These are phyloP conservation scores for Agapostemon virescens DNA, from an alignment of 2,888 invertebrate species.

Conservation along the genomic window DNA sequence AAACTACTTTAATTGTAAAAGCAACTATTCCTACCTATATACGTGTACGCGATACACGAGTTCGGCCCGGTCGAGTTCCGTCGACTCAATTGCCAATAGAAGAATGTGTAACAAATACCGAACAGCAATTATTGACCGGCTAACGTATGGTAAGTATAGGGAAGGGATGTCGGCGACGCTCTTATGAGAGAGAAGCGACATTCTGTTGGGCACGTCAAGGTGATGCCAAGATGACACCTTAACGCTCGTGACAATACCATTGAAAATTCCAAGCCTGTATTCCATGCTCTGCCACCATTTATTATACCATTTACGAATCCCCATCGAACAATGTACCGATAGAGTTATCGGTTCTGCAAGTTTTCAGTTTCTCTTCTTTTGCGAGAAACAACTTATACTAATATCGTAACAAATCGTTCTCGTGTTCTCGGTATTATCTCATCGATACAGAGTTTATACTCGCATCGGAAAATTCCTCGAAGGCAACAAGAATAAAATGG, in stretches of 20 bases:
- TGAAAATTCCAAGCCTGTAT: constrained; percentile 20
- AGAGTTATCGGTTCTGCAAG: not conserved
- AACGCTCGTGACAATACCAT: constrained; percentile 19
- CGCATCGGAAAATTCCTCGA: not conserved
- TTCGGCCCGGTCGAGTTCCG: not conserved
- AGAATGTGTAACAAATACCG: constrained; percentile 53
- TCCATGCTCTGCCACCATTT: constrained; percentile 6
- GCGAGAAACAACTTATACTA: too few species aligned
- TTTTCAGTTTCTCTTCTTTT: not conserved
- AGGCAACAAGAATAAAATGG: not conserved
- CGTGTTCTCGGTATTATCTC: not conserved
- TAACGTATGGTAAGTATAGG: constrained; percentile 74
- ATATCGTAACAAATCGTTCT: not conserved
- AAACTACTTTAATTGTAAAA: not conserved
- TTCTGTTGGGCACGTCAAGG: constrained; percentile 72
- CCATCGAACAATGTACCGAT: not conserved
- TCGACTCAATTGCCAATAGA: constrained; percentile 10
- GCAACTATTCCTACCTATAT: not conserved
- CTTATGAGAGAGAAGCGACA: constrained; percentile 72
- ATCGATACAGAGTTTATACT: not conserved
- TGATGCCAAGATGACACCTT: constrained; percentile 65
- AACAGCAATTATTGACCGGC: constrained; percentile 65
- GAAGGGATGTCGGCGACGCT: constrained; percentile 65
- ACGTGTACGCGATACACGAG: not conserved
- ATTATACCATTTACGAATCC: not conserved